phyloP scores from a whole-genome alignment of 2,888 invertebrate species.

The Brachypalpus laphriformis region DNA sequence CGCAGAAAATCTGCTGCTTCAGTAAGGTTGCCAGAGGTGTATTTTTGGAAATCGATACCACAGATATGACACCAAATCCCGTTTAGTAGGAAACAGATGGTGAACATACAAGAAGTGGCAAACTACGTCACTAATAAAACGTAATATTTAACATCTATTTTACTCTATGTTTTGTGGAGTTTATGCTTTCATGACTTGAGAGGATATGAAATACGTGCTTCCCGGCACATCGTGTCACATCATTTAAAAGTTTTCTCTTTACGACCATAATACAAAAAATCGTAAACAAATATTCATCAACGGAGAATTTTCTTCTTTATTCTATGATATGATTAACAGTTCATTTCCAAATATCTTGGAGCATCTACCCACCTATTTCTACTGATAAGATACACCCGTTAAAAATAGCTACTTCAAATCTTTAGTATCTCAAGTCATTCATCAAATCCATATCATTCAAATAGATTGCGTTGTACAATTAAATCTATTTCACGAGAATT shows the following conservation, averaged over 20 bases:
- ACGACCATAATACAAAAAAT: background rate
- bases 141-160: too few species aligned
- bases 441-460: background rate
- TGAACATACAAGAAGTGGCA: too few species aligned
- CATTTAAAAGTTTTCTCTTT: background rate
- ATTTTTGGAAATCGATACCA: too few species aligned
- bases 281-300: background rate
- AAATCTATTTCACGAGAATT: background rate
- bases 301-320: background rate
- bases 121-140: too few species aligned
- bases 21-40: too few species aligned
- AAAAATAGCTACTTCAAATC: background rate
- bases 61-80: too few species aligned
- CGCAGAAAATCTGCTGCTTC: too few species aligned
- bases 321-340: background rate
- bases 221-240: background rate
- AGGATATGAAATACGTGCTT: too few species aligned
- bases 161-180: too few species aligned
- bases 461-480: background rate
- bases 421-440: background rate
- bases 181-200: too few species aligned
- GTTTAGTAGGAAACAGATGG: too few species aligned
- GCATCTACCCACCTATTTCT: background rate
- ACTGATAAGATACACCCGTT: background rate
- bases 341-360: background rate